Evolutionary conservation across 2,797 vertebrate species (phyloP).

Genomic region (Xyrichtys novacula): DNA sequence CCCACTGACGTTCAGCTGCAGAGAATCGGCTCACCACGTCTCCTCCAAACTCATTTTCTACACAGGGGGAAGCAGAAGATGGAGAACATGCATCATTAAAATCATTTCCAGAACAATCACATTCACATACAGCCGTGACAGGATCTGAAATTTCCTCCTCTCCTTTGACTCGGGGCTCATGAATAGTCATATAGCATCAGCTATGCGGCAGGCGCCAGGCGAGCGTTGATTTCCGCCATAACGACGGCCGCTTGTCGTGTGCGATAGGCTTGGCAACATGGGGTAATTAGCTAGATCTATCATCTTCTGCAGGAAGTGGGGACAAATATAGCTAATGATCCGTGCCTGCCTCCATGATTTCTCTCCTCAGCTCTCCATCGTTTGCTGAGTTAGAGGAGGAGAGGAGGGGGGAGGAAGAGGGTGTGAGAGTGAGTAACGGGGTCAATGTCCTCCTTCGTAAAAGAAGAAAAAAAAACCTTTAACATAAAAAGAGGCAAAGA

Average conservation of each 20-base stretch:
- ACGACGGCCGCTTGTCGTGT: conserved; percentile 75
- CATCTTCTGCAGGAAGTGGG: conserved; percentile 85
- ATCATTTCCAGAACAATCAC: conserved; percentile 74
- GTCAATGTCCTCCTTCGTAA: conserved; percentile 24
- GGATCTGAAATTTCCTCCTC: conserved; percentile 60
- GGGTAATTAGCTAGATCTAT: conserved; percentile 86
- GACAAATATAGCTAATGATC: conserved; percentile 86
- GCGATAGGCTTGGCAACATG: conserved; percentile 79
- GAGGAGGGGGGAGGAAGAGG: conserved; percentile 45
- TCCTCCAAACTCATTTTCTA: conserved; percentile 92
- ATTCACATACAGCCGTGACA: conserved; percentile 52
- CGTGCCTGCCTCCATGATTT: conserved; percentile 83
- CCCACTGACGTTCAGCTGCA: conserved; percentile 77
- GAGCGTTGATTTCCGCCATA: conserved; percentile 72
- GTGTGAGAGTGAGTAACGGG: conserved; percentile 11
- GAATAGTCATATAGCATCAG: conserved; percentile 80
- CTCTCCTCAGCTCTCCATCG: conserved; percentile 73
- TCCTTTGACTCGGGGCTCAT: conserved; percentile 69
- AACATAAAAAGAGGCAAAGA: conserved; percentile 22
- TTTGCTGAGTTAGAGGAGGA: conserved; percentile 64
- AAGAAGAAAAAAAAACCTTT: conserved; percentile 27
- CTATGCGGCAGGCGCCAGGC: conserved; percentile 62
- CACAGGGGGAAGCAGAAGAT: conserved; percentile 64
- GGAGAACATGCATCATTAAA: conserved; percentile 69
- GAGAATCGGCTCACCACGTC: conserved; percentile 85